phyloP scores from a whole-genome alignment of 1,140 invertebrate genomes.

The Camponotus vicinus region DNA sequence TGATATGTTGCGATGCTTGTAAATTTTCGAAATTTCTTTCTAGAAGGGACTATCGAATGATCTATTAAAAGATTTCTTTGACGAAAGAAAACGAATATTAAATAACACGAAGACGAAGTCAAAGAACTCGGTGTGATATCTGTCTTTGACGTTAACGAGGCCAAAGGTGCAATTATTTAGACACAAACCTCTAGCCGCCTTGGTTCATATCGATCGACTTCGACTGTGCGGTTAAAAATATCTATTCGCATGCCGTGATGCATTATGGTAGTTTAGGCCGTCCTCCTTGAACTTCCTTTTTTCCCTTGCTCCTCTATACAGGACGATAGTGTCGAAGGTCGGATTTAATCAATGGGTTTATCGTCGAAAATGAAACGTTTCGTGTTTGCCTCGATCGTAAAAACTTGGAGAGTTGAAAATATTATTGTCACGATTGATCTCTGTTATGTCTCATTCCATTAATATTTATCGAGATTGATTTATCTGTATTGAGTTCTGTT shows the following conservation, averaged over 20 bases:
- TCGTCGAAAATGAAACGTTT: neutral
- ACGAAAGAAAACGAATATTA: neutral
- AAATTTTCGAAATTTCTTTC: neutral
- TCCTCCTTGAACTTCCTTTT: slow-evolving; percentile 68
- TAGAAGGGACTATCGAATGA: neutral
- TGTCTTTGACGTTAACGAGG: slow-evolving; percentile 18
- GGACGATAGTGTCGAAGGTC: slow-evolving; percentile 65
- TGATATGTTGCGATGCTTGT: neutral
- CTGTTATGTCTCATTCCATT: neutral
- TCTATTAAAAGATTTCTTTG: neutral
- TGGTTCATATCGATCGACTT: slow-evolving; percentile 77
- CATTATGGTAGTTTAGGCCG: slow-evolving; percentile 73
- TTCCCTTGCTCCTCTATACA: slow-evolving; percentile 12
- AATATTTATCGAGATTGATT: neutral
- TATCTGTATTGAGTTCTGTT: neutral
- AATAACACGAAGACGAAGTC: neutral
- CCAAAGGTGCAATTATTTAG: slow-evolving; percentile 74
- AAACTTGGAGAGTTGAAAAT: neutral
- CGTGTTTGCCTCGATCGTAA: neutral
- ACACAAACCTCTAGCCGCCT: slow-evolving; percentile 62
- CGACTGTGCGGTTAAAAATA: slow-evolving; percentile 80
- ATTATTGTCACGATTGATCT: neutral
- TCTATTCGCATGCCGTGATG: slow-evolving; percentile 80
- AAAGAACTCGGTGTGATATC: slow-evolving; percentile 40
- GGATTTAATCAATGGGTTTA: slow-evolving; percentile 39